phyloP scores from a whole-genome alignment of 2,888 invertebrate genomes.

The Laothoe populi region DNA sequence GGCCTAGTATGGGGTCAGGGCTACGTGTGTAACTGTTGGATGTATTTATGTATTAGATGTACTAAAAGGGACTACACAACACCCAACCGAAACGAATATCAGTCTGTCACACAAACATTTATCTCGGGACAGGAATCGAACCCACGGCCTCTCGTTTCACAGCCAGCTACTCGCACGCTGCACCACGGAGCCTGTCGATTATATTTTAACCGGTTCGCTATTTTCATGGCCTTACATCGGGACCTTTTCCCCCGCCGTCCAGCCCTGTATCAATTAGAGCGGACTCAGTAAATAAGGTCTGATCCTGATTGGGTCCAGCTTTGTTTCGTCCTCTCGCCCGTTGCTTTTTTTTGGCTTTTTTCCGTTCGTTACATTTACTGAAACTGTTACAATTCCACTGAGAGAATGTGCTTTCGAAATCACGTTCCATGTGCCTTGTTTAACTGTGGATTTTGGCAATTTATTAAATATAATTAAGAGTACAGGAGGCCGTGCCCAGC shows the following conservation, averaged over 20 bases:
- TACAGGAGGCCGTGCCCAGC: too few species aligned
- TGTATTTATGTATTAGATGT: too few species aligned
- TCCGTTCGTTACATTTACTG: constrained; percentile 34
- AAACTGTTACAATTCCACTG: constrained; percentile 18
- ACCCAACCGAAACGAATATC: too few species aligned
- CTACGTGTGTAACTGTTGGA: too few species aligned
- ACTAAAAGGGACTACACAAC: too few species aligned
- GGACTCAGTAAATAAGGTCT: constrained; percentile 68
- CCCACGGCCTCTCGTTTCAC: too few species aligned
- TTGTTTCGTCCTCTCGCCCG: constrained; percentile 56
- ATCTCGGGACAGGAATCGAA: too few species aligned
- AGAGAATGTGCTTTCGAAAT: not conserved
- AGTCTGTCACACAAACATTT: too few species aligned
- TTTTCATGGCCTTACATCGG: constrained; percentile 44
- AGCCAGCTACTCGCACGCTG: too few species aligned
- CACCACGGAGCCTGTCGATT: not conserved
- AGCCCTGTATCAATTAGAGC: constrained; percentile 74
- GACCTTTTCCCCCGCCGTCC: constrained; percentile 50
- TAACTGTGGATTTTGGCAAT: not conserved
- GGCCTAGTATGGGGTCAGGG: too few species aligned
- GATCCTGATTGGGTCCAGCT: constrained; percentile 65
- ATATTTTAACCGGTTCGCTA: constrained; percentile 34
- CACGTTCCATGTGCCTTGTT: not conserved
- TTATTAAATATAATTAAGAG: too few species aligned
- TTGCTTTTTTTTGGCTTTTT: constrained; percentile 48